Evolutionary conservation across 2,113 vertebrate genomes (phyloP).

Genomic region (Axis porcinus): DNA sequence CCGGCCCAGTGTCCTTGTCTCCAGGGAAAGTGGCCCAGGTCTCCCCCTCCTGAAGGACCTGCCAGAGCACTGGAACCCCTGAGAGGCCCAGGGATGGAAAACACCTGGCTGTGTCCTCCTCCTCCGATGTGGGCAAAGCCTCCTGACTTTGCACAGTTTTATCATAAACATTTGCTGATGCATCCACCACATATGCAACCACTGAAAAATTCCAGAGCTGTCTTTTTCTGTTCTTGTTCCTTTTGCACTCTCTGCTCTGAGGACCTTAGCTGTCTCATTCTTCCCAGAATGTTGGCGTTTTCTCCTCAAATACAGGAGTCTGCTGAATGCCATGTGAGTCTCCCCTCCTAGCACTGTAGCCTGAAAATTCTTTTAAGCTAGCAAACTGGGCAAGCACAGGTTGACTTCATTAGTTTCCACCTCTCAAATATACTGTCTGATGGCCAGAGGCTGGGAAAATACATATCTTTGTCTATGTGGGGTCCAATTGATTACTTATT

Average conservation of each 20-base stretch:
- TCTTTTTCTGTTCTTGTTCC: background rate
- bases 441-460: background rate
- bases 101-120: background rate
- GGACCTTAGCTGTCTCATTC: background rate
- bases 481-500: background rate
- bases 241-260: background rate
- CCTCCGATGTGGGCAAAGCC: rapidly evolving
- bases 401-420: background rate
- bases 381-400: background rate
- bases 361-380: background rate
- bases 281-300: background rate
- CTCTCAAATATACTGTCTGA: background rate
- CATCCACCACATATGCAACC: background rate
- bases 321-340: background rate
- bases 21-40: background rate
- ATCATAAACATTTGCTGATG: background rate
- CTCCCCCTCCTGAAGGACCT: background rate
- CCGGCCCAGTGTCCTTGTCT: background rate
- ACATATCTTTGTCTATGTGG: background rate
- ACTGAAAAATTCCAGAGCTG: background rate
- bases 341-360: background rate
- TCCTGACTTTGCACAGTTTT: background rate
- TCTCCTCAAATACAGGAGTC: background rate
- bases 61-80: background rate
- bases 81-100: background rate